Evolutionary conservation across 1,140 invertebrate genomes (phyloP).

Genomic region (Uloborus diversus): DNA sequence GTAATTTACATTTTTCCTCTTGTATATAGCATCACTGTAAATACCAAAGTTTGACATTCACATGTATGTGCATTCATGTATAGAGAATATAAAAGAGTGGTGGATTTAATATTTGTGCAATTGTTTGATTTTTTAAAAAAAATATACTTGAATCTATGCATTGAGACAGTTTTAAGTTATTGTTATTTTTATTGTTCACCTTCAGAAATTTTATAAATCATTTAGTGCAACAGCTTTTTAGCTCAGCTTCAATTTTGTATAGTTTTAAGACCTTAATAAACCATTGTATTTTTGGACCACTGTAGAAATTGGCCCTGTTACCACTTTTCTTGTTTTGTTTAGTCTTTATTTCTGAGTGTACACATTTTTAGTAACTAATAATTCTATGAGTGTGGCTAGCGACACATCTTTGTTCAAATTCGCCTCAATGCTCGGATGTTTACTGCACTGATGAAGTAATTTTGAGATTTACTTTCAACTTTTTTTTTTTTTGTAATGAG

Average conservation of each 20-base stretch:
- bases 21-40: conserved; percentile 56
- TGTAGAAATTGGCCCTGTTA: too few species aligned
- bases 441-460: too few species aligned
- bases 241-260: conserved; percentile 53
- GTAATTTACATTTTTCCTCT: conserved; percentile 52
- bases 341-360: too few species aligned
- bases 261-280: conserved; percentile 56
- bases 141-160: conserved; percentile 41
- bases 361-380: too few species aligned
- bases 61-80: conserved; percentile 57
- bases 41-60: conserved; percentile 58
- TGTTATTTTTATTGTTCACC: conserved; percentile 56
- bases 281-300: conserved; percentile 56
- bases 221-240: conserved; percentile 48
- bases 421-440: too few species aligned
- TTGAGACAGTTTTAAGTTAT: conserved; percentile 46
- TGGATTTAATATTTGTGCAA: conserved; percentile 56
- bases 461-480: too few species aligned
- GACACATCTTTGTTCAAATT: too few species aligned
- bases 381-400: too few species aligned
- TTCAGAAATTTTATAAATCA: conserved; percentile 53
- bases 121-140: conserved; percentile 55
- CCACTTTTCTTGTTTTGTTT: too few species aligned
- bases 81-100: conserved; percentile 57
- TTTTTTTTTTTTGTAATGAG: too few species aligned